phyloP scores from a whole-genome alignment of 1,140 invertebrate genomes.

The Aphaenogaster ashmeadi region DNA sequence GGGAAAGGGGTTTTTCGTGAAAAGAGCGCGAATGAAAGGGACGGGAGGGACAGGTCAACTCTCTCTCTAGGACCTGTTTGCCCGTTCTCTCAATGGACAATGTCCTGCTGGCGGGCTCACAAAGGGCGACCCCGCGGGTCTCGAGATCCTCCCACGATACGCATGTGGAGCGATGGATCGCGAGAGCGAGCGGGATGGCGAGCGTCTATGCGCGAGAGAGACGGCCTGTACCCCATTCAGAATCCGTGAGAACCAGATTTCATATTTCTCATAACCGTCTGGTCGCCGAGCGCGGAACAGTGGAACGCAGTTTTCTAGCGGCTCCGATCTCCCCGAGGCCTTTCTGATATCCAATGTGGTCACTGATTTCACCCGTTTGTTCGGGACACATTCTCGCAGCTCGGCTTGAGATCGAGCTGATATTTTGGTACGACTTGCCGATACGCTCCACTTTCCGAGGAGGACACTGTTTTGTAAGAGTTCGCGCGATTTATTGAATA shows the following conservation, averaged over 20 bases:
- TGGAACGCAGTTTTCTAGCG: constrained; percentile 73
- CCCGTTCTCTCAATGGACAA: constrained; percentile 85
- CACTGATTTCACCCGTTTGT: constrained; percentile 84
- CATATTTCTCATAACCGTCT: constrained; percentile 87
- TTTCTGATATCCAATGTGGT: constrained; percentile 71
- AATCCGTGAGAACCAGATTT: constrained; percentile 87
- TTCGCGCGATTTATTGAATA: constrained; percentile 16
- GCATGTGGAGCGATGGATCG: constrained; percentile 82
- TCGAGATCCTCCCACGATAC: constrained; percentile 87
- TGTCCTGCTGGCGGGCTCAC: constrained; percentile 83
- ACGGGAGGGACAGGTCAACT: constrained; percentile 84
- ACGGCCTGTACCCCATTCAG: constrained; percentile 81
- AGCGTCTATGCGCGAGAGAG: constrained; percentile 45
- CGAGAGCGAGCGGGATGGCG: constrained; percentile 65
- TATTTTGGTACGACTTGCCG: constrained; percentile 41
- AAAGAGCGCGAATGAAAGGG: constrained; percentile 76
- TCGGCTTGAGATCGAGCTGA: constrained; percentile 38
- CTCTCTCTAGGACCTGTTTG: constrained; percentile 85
- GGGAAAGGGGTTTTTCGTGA: constrained; percentile 83
- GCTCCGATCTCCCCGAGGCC: constrained; percentile 35
- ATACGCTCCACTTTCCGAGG: constrained; percentile 46
- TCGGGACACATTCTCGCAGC: constrained; percentile 62
- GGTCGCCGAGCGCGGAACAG: constrained; percentile 70
- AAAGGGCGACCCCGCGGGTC: constrained; percentile 75
- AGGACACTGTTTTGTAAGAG: background rate